Evolutionary conservation across 2,113 vertebrate species (phyloP), one percentile per base, ranked within the genome.

Genomic region (Ondatra zibethicus): DNA sequence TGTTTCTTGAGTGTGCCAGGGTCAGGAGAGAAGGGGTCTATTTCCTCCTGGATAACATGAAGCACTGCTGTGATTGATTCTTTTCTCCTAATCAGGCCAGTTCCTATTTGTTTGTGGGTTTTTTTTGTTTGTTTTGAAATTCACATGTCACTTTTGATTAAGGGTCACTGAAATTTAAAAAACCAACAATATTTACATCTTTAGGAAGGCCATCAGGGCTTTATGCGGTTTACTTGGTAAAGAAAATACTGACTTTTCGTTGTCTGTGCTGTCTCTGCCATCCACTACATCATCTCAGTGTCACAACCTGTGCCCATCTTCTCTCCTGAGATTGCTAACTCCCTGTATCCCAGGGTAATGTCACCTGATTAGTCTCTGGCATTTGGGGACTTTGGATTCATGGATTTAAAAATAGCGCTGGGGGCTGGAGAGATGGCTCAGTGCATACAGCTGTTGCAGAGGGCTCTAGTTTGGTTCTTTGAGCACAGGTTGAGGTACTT

Each of bases 11-110:
- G 87, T 92, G 90, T 89, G 93, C 68, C 8, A n/a, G 77, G 82
- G 95, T 92, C 96, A 96, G 82, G 94, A 94, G 0, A 17, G 77
- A 31, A 92, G 17, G 89, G 94, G 75, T 45, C 92, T 1, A 2
- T 88, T 88, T 97, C 87, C 78, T 96, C 73, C 52, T 81, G 66
- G 92, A n/a, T 77, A 95, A 88, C 7, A 17, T 66, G 55, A 93
- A 21, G 52, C 5, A 33, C 36, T 91, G 76, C 92, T 84, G 72
- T 55, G 21, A 70, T 23, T 36, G 61, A 58, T 95, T 70, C 58
- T 93, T 90, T 90, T 92, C 76, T 91, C 88, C 66, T 96, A 85
- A 86, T 97, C 92, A 45, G 21, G 27, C 29, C 29, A 55, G 63
- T 39, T 78, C 81, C 80, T 86, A 82, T 63, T 94, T 92, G 17